phyloP scores from a whole-genome alignment of 53 echinoderm and acorn worm genomes.

The Crossaster papposus region DNA sequence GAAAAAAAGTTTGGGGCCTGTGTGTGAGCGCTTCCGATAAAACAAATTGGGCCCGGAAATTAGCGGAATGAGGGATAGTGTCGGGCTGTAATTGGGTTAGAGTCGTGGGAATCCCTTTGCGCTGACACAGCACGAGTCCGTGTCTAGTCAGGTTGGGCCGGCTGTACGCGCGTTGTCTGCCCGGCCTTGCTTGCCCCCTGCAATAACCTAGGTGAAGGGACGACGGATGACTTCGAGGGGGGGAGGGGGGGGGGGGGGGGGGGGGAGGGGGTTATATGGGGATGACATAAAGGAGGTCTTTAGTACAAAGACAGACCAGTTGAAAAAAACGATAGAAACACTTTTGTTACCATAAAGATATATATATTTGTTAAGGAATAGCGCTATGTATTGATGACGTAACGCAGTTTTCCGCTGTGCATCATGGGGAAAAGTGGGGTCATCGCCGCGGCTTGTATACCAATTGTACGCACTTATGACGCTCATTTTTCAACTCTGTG shows the following conservation, averaged over 20 bases:
- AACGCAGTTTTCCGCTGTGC: no score
- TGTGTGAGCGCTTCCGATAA: slow-evolving; percentile 10
- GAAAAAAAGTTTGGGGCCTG: neutral
- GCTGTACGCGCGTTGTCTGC: neutral
- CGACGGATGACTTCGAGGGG: neutral
- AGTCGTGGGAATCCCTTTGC: slow-evolving; percentile 34
- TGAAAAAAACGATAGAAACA: no score
- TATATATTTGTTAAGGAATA: no score
- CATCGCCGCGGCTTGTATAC: no score
- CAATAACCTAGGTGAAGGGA: neutral
- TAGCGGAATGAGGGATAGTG: slow-evolving; percentile 43
- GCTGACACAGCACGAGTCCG: slow-evolving; percentile 32
- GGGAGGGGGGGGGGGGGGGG: neutral
- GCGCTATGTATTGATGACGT: no score
- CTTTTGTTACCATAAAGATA: no score
- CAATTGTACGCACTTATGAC: no score
- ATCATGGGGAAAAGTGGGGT: no score
- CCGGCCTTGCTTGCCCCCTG: neutral
- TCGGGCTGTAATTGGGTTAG: slow-evolving; percentile 52
- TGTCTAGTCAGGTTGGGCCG: slow-evolving; percentile 19
- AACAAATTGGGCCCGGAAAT: slow-evolving; percentile 29
- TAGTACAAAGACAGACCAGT: no score
- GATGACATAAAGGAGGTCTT: neutral
- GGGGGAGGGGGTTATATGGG: neutral
- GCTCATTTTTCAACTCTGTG: no score